Evolutionary conservation across 2,113 vertebrate species (phyloP), one percentile per base, ranked within the genome.

Genomic region (Ploceus nigricollis): DNA sequence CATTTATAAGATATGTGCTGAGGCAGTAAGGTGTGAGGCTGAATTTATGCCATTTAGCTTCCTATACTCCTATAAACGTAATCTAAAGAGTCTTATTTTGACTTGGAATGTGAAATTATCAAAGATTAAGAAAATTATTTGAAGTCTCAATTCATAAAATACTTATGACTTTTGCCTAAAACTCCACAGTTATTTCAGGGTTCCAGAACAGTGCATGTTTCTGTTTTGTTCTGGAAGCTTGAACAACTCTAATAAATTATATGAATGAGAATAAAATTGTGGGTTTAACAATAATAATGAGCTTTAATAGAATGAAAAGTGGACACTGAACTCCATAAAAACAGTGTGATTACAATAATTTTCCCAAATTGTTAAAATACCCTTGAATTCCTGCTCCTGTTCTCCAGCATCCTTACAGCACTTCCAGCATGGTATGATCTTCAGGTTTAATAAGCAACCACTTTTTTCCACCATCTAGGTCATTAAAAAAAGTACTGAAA

Each of bases 21-120:
- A 85, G 25, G 79, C 28, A 65, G 24, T 73, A 84, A 97, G 61
- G 82, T 7, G 2, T 81, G 76, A 97, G 48, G 42, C 68, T 82
- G 76, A 79, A 89, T 92, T 95, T 86, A 90, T 86, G 31, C 30
- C 44, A 64, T 54, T 75, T 60, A 78, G 15, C 28, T 90, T 92
- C n/a, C 35, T 9, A 30, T 70, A 48, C 33, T 90, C 79, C 58
- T 77, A 58, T 23, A 83, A 58, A 66, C 37, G 23, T 3, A 89
- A 35, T 48, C 42, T 73, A 82, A n/a, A 70, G 53, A 58, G 28
- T 73, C 28, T 91, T 91, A 47, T 61, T 96, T 91, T 82, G 30
- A 66, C 64, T 81, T 88, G 23, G 31, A 73, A 85, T 40, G 33
- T 39, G 60, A 94, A 90, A 81, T 77, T 64, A 78, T 75, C 33